phyloP scores from a whole-genome alignment of 2,888 invertebrate genomes.

The Merodon equestris region DNA sequence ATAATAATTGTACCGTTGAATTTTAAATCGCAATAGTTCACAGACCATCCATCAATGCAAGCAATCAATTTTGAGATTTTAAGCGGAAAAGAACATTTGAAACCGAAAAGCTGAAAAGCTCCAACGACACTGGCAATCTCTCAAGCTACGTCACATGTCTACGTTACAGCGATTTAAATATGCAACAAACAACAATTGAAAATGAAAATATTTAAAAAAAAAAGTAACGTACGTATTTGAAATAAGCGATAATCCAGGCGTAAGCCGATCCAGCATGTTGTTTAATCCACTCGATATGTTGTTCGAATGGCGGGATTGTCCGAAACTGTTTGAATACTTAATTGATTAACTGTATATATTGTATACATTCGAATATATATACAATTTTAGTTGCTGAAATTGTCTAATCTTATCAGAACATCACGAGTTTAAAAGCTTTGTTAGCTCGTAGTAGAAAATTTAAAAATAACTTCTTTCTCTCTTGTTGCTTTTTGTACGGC shows the following conservation, averaged over 20 bases:
- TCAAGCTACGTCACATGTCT: constrained; percentile 21
- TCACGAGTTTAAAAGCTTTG: constrained; percentile 65
- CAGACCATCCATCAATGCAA: no score
- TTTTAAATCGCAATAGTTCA: no score
- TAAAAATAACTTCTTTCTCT: constrained; percentile 60
- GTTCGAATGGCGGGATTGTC: constrained; percentile 32
- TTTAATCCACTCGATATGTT: constrained; percentile 15
- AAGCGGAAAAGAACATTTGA: no score
- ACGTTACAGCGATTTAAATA: constrained; percentile 17
- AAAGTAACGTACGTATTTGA: no score
- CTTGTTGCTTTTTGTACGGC: no score
- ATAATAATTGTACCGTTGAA: no score
- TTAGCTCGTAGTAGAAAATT: constrained; percentile 42
- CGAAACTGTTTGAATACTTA: constrained; percentile 53
- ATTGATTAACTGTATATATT: constrained; percentile 58
- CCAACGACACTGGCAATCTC: background rate
- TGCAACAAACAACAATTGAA: no score
- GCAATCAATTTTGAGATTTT: no score
- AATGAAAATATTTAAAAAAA: no score
- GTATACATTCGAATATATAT: constrained; percentile 8
- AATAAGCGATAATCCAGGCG: background rate
- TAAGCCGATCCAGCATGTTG: constrained; percentile 32
- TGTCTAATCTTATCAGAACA: constrained; percentile 65
- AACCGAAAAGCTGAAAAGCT: background rate
- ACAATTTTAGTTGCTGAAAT: constrained; percentile 30